phyloP scores from a whole-genome alignment of 2,113 vertebrate genomes.

The Syngnathus typhle region DNA sequence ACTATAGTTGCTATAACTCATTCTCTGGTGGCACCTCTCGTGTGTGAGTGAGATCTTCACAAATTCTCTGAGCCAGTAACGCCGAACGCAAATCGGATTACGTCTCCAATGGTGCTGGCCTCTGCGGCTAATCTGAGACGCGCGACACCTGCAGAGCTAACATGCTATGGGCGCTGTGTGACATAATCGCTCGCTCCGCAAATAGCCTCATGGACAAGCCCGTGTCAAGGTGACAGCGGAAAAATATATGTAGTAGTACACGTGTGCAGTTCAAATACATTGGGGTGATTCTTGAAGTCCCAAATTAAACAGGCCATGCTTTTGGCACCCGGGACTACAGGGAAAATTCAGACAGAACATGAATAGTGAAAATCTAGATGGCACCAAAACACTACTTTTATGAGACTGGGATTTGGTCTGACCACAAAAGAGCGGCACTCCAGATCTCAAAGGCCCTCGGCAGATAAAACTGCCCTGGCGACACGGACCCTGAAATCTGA shows the following conservation, averaged over 20 bases:
- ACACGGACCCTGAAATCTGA: too few species aligned
- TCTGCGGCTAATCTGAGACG: constrained; percentile 18
- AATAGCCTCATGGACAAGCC: constrained; percentile 12
- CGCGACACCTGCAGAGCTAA: constrained; percentile 24
- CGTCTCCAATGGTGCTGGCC: constrained; percentile 25
- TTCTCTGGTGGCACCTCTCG: neutral
- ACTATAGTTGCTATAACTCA: neutral
- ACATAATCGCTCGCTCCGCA: constrained; percentile 15
- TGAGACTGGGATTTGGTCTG: too few species aligned
- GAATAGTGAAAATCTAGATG: too few species aligned
- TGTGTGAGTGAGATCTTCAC: constrained; percentile 21
- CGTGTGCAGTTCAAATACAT: neutral
- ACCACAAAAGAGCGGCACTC: too few species aligned
- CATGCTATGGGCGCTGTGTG: constrained; percentile 7
- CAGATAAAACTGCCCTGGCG: too few species aligned
- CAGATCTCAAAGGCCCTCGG: too few species aligned
- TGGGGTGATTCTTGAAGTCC: neutral
- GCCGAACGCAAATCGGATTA: constrained; percentile 58
- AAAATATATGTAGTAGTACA: neutral
- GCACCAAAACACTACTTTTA: too few species aligned
- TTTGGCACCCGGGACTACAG: neutral
- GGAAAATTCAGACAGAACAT: neutral
- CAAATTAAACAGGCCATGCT: neutral
- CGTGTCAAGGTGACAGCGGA: neutral
- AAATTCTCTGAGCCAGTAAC: constrained; percentile 18